Evolutionary conservation across 2,113 vertebrate species (phyloP).

Genomic region (Erpornis zantholeuca): DNA sequence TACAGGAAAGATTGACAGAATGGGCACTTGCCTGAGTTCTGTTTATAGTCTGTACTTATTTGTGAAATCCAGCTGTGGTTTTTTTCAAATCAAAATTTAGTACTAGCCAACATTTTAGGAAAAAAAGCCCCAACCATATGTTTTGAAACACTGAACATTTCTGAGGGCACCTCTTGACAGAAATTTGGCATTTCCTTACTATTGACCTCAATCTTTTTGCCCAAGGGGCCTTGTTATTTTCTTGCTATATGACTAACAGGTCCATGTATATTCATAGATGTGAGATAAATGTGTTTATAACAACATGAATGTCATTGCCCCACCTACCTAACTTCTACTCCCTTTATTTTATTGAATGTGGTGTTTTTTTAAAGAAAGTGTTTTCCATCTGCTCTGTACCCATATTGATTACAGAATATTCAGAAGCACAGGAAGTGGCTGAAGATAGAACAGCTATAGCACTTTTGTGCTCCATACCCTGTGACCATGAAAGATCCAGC

Average conservation of each 20-base stretch:
- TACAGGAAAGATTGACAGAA: neutral
- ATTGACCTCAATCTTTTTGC: neutral
- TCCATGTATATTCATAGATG: neutral
- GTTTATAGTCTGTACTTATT: neutral
- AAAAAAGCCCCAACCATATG: neutral
- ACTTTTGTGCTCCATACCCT: neutral
- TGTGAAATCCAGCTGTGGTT: neutral
- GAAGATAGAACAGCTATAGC: neutral
- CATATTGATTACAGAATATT: neutral
- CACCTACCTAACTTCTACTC: neutral
- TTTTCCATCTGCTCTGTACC: neutral
- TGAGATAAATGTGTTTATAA: neutral
- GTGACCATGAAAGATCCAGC: neutral
- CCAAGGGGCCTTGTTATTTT: neutral
- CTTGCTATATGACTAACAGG: neutral
- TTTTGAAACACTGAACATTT: neutral
- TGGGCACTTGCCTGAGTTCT: neutral
- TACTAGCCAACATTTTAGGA: neutral
- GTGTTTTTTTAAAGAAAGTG: fast-evolving
- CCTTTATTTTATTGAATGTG: neutral
- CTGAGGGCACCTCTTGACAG: neutral
- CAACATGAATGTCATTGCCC: neutral
- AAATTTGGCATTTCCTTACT: neutral
- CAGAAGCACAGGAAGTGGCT: neutral
- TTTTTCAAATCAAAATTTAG: neutral